Percentiles rank a stretch among this genome's conserved stretches.
These are phyloP conservation scores for Synchiropus splendidus DNA, from an alignment of 2,113 vertebrate species.

Conservation along the genomic window DNA sequence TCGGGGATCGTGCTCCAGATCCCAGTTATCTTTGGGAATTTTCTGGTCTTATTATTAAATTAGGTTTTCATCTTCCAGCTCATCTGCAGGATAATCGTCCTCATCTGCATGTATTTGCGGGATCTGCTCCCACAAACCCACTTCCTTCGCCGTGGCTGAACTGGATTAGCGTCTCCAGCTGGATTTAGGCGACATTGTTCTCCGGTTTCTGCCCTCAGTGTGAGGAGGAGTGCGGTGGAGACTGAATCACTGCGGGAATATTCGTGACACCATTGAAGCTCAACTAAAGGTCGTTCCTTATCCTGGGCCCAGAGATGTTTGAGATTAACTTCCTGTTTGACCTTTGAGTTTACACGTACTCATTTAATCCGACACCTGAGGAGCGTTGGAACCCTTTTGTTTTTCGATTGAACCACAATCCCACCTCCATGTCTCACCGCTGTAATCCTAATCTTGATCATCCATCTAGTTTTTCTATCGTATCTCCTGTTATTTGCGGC, in stretches of 20 bases:
- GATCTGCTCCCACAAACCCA: constrained; percentile 50
- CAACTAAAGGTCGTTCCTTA: constrained; percentile 34
- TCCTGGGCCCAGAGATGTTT: constrained; percentile 8
- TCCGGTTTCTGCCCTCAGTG: constrained; percentile 12
- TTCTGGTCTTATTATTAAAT: constrained; percentile 61
- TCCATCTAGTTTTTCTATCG: too few relatives aligned
- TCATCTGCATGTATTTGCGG: constrained; percentile 50
- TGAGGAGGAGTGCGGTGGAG: constrained; percentile 23
- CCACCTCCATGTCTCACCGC: too few relatives aligned
- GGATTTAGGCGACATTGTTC: constrained; percentile 53
- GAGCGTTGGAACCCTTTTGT: too few relatives aligned
- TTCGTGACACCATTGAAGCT: constrained; percentile 43
- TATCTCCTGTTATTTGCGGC: too few relatives aligned
- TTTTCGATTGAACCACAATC: too few relatives aligned
- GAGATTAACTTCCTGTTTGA: constrained; percentile 6
- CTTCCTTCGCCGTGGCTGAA: constrained; percentile 54
- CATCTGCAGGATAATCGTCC: constrained; percentile 56
- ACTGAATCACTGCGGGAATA: constrained; percentile 25
- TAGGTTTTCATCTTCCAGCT: constrained; percentile 53
- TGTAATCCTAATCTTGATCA: too few relatives aligned
- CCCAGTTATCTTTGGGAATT: constrained; percentile 52
- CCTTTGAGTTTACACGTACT: constrained; percentile 1
- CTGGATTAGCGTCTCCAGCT: constrained; percentile 55
- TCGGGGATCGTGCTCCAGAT: constrained; percentile 46
- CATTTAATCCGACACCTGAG: too few relatives aligned